These are phyloP conservation scores for Lepisosteus oculatus DNA, from an alignment of 2,113 vertebrate species.

Conservation along the genomic window DNA sequence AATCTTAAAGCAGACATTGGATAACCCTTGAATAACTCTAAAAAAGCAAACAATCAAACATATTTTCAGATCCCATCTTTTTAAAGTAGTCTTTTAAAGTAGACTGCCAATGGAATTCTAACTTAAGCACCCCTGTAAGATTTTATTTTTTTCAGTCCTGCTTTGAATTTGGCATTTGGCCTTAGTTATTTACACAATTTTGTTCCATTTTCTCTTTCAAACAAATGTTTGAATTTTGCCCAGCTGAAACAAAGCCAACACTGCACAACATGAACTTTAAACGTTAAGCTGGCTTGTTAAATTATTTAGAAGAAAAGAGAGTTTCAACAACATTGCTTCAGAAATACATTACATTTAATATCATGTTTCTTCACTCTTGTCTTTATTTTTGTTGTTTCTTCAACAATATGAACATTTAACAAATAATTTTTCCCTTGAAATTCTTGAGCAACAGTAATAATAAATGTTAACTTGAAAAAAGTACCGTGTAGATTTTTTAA, in stretches of 20 bases:
- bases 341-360: too few relatives aligned
- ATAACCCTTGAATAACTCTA: conserved; percentile 38
- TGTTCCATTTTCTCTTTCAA: conserved; percentile 77
- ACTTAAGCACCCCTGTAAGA: conserved; percentile 46
- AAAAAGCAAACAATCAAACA: conserved; percentile 39
- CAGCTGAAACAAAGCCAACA: conserved; percentile 64
- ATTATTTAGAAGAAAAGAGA: too few relatives aligned
- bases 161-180: conserved; percentile 62
- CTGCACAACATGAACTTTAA: conserved; percentile 72
- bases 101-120: conserved; percentile 41
- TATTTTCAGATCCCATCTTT: conserved; percentile 30
- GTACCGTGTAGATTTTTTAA: too few relatives aligned
- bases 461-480: too few relatives aligned
- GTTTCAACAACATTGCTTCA: too few relatives aligned
- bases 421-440: too few relatives aligned
- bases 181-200: conserved; percentile 65
- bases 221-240: conserved; percentile 67
- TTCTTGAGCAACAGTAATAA: too few relatives aligned
- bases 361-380: too few relatives aligned
- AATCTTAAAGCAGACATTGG: conserved; percentile 33
- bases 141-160: conserved; percentile 48
- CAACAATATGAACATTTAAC: too few relatives aligned
- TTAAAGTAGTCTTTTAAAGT: conserved; percentile 38
- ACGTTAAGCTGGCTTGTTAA: conserved; percentile 24
- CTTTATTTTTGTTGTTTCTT: too few relatives aligned